Base-by-base conservation (phyloP, 1,140 invertebrate genomes). In the Drosophila parvula region DNA sequence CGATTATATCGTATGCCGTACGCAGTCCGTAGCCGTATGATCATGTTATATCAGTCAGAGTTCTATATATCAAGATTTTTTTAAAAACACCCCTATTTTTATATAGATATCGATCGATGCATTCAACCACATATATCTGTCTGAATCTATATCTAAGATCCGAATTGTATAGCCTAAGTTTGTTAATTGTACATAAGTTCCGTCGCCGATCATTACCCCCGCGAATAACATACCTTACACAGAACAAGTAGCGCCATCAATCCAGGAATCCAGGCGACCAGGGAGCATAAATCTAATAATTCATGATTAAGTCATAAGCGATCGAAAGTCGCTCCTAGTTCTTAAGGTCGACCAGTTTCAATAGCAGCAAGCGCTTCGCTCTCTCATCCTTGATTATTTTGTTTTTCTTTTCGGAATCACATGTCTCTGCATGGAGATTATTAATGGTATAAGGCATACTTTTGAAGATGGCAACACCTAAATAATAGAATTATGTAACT, bases 41-140 rank as follows among this genome's bases (percentile, higher is more conserved):
- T 85, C 69, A 79, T 86, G 83, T 86, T 88, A 86, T 64, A 88
- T 67, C 83, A 86, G 73, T 86, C 83, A 88, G 71, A 86, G 83
- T 79, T 86, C 76, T 88, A 79, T 88, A 82, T 86, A 79, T 74
- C 75, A 58, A 44, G 22, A 74, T 85, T 73, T 79, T 81, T 65
- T 67, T 53, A 27, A 57, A 38, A 67, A 45, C 1, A 43, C 32
- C 41, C 70, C 73, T 86, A 82, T 79, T 86, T 88, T 83, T 78
- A 62, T 78, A 78, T 22, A 50, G 32, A 48, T 41, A 58, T 12
- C 32, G 18, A 58, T 12, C 32, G 18, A 44, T 32, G 36, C 51
- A 64, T 76, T 27, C 71, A 65, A 58, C 63, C 34, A 38, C 22
- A 38, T 22, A 43, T 22, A 58, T 36, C 41, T 50, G 40, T 78